phyloP scores from a whole-genome alignment of 2,888 invertebrate species.

The Leucoma salicis region DNA sequence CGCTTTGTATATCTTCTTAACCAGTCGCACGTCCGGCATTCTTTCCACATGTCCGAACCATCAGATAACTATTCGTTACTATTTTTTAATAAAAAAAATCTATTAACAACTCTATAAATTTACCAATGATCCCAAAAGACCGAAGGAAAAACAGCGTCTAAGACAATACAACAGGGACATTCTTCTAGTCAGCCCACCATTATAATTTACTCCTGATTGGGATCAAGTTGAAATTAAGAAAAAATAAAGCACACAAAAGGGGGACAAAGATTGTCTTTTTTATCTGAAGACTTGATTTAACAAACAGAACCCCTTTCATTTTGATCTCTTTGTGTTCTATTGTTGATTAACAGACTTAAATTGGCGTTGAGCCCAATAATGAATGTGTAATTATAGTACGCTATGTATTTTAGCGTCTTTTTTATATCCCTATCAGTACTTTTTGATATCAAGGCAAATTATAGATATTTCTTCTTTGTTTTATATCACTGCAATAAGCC shows the following conservation, averaged over 20 bases:
- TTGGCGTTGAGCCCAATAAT: constrained; percentile 41
- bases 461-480: too few relatives aligned
- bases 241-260: constrained; percentile 73
- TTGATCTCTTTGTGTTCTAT: constrained; percentile 47
- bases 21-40: too few relatives aligned
- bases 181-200: constrained; percentile 77
- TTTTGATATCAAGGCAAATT: too few relatives aligned
- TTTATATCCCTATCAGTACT: too few relatives aligned
- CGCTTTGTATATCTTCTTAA: too few relatives aligned
- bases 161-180: constrained; percentile 73
- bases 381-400: constrained; percentile 16
- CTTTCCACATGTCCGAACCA: too few relatives aligned
- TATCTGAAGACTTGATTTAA: constrained; percentile 74
- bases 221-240: constrained; percentile 81
- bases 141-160: constrained; percentile 54
- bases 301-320: constrained; percentile 61
- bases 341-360: constrained; percentile 54
- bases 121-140: constrained; percentile 58
- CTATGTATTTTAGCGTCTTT: too few relatives aligned
- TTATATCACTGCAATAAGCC: too few relatives aligned
- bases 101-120: constrained; percentile 48
- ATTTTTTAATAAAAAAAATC: background rate
- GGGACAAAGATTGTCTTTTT: constrained; percentile 64
- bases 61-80: background rate
- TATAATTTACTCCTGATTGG: constrained; percentile 81